phyloP scores from a whole-genome alignment of 1,140 invertebrate species.

The Caenorhabditis tropicalis region DNA sequence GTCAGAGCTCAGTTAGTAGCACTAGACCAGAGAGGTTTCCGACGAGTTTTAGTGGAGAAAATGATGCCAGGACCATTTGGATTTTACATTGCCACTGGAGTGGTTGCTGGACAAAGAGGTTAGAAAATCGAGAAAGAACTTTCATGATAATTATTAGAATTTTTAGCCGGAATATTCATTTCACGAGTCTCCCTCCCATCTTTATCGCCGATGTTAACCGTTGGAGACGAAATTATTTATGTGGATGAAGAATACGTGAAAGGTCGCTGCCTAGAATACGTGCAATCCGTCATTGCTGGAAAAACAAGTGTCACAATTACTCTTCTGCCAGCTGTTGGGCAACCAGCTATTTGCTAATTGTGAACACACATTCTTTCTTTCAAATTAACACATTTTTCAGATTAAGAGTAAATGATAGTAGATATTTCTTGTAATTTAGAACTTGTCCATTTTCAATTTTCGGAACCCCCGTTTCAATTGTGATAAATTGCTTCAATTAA shows the following conservation, averaged over 20 bases:
- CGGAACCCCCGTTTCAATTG: too few species aligned
- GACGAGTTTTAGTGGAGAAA: constrained; percentile 49
- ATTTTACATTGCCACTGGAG: constrained; percentile 52
- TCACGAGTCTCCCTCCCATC: constrained; percentile 51
- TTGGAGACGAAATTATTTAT: constrained; percentile 55
- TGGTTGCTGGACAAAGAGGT: constrained; percentile 53
- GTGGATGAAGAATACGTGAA: constrained; percentile 54
- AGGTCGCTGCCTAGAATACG: constrained; percentile 51
- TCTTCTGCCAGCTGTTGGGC: constrained; percentile 51
- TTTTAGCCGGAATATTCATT: constrained; percentile 55
- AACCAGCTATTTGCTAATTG: constrained; percentile 18
- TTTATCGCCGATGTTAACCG: constrained; percentile 49
- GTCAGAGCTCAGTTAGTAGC: constrained; percentile 52
- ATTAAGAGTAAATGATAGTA: not conserved
- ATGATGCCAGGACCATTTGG: constrained; percentile 54
- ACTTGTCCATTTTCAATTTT: too few species aligned
- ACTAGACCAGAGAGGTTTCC: constrained; percentile 48
- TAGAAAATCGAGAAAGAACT: not conserved
- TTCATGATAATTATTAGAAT: too few species aligned
- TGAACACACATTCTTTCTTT: too few species aligned
- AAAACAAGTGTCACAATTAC: constrained; percentile 53
- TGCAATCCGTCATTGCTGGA: constrained; percentile 53
- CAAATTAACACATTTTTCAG: not conserved
- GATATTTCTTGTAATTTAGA: too few species aligned
- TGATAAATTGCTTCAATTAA: too few species aligned